Evolutionary conservation across 2,888 invertebrate genomes (phyloP).

Genomic region (Allophyes oxyacanthae): DNA sequence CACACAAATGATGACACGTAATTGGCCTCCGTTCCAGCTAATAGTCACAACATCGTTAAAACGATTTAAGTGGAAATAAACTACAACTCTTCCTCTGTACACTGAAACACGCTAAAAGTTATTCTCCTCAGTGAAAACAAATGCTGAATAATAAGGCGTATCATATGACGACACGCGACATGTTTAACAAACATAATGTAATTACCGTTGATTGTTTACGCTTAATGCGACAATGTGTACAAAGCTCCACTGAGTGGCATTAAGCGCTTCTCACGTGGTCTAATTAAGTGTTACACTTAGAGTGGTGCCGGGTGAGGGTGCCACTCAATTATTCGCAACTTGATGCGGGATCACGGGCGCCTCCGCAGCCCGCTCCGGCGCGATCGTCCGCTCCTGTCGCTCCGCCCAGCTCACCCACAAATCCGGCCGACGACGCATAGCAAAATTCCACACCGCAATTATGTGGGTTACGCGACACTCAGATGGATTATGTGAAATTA

Average conservation of each 20-base stretch:
- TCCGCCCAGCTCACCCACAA: constrained; percentile 59
- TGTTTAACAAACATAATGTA: constrained; percentile 51
- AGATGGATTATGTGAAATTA: constrained; percentile 86
- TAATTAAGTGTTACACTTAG: constrained; percentile 85
- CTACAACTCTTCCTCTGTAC: constrained; percentile 25
- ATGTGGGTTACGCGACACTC: constrained; percentile 80
- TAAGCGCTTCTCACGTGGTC: constrained; percentile 82
- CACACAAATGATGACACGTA: constrained; percentile 36
- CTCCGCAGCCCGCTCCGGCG: constrained; percentile 21
- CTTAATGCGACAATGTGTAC: constrained; percentile 74
- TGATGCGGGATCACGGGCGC: constrained; percentile 82
- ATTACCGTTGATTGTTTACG: constrained; percentile 68
- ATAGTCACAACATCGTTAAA: constrained; percentile 44
- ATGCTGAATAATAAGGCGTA: constrained; percentile 45
- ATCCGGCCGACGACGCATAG: constrained; percentile 74
- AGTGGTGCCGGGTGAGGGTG: constrained; percentile 71
- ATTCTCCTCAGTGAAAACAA: constrained; percentile 33
- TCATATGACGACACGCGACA: constrained; percentile 44
- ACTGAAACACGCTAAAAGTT: constrained; percentile 38
- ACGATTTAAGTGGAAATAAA: constrained; percentile 42
- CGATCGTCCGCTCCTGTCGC: constrained; percentile 30
- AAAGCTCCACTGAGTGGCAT: constrained; percentile 68
- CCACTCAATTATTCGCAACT: constrained; percentile 85
- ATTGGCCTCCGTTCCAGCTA: constrained; percentile 48
- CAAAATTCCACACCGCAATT: constrained; percentile 82